Evolutionary conservation across 2,113 vertebrate species (phyloP).

Genomic region (Rynchops niger): DNA sequence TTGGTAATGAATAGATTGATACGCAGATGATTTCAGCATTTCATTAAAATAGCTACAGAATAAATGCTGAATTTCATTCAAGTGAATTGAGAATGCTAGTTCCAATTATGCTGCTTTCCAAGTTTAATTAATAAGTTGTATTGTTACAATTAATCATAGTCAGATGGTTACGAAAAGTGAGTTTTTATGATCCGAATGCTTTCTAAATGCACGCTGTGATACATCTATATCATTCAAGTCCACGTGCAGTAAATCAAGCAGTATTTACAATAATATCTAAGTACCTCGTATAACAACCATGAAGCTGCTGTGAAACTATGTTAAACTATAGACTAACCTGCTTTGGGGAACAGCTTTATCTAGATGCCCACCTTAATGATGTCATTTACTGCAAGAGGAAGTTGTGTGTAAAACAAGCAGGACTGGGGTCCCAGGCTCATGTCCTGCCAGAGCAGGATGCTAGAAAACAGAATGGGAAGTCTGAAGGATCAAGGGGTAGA

Average conservation of each 20-base stretch:
- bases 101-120: slow-evolving; percentile 44
- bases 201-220: neutral
- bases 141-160: slow-evolving; percentile 62
- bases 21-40: slow-evolving; percentile 42
- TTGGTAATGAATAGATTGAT: slow-evolving; percentile 56
- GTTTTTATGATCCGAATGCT: neutral
- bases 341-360: neutral
- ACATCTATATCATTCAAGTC: neutral
- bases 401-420: neutral
- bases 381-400: neutral
- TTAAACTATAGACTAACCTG: neutral
- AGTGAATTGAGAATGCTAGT: slow-evolving; percentile 26
- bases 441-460: neutral
- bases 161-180: neutral
- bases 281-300: neutral
- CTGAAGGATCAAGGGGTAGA: neutral
- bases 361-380: neutral
- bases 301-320: neutral
- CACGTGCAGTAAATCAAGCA: neutral
- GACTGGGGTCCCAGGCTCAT: neutral
- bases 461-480: neutral
- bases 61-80: slow-evolving; percentile 49
- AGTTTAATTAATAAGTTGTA: slow-evolving; percentile 67
- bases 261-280: neutral
- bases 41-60: slow-evolving; percentile 51